Conservation (phyloP, 2,888 invertebrate genomes). For the Caenorhabditis sp. region DNA sequence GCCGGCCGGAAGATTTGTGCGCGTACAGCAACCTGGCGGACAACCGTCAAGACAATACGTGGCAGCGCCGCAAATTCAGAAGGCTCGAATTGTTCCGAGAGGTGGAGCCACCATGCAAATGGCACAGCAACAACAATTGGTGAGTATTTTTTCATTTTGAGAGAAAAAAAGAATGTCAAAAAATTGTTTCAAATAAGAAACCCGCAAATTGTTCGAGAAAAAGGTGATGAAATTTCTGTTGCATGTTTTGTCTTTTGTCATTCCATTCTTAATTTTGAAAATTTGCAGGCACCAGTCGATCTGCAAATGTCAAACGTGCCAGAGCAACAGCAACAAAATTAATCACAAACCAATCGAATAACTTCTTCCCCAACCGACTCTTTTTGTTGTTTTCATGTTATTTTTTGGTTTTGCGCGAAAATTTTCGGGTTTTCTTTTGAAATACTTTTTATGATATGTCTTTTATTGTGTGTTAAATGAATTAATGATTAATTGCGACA, state of each 20-base stretch:
- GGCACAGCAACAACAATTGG: constrained; percentile 26
- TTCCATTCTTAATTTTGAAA: not conserved
- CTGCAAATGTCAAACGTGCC: not conserved
- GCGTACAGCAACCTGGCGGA: not conserved
- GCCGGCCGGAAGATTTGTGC: not conserved
- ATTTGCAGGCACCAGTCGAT: not conserved
- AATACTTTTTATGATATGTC: not conserved
- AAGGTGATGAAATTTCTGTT: no score
- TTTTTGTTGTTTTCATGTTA: not conserved
- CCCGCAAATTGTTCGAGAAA: not conserved
- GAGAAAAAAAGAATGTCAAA: not conserved
- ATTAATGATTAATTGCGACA: not conserved
- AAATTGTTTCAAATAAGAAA: not conserved
- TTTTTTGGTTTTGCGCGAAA: not conserved
- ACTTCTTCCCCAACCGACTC: constrained; percentile 15
- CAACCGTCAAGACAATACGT: constrained; percentile 6
- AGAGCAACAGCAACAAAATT: not conserved
- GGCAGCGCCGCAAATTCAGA: constrained; percentile 4
- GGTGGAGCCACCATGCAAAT: constrained; percentile 41
- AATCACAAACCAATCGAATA: not conserved
- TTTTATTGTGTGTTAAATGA: not conserved
- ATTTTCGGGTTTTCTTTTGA: not conserved
- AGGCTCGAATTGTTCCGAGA: constrained; percentile 15
- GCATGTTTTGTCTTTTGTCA: no score
- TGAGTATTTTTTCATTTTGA: not conserved